A percentile compares a stretch with the other conserved stretches of the same genome.
Conservation (phyloP, 2,113 vertebrate species). For the Seriola aureovittata region DNA sequence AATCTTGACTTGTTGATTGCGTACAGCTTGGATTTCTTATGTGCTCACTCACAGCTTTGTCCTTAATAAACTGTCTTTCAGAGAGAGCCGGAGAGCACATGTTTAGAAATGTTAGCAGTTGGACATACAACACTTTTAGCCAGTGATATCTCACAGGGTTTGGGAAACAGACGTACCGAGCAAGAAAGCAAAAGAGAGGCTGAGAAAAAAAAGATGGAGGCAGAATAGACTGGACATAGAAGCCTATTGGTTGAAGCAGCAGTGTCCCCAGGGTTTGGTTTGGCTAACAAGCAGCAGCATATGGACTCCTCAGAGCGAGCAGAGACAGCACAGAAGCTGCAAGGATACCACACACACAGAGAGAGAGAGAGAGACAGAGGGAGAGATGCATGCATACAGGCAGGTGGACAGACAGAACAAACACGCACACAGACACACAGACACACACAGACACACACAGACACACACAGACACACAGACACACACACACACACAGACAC, state of each 20-base stretch:
- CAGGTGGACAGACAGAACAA: too few species aligned
- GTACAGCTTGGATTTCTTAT: neutral
- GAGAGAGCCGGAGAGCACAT: neutral
- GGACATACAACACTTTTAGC: too few species aligned
- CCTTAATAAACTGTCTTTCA: neutral
- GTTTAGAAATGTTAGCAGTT: neutral
- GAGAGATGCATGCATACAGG: neutral
- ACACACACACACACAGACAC: neutral
- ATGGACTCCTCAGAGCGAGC: conserved; percentile 20
- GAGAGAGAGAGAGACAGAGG: too few species aligned
- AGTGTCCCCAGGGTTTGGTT: conserved; percentile 3
- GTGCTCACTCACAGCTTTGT: neutral
- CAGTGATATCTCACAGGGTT: neutral
- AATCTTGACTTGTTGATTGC: neutral
- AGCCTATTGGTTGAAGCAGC: neutral
- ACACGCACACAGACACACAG: too few species aligned
- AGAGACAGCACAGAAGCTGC: neutral
- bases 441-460: neutral
- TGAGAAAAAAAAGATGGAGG: neutral
- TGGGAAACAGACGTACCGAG: neutral
- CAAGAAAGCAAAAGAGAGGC: neutral
- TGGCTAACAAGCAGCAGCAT: conserved; percentile 31
- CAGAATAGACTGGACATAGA: conserved; percentile 2
- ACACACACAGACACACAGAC: neutral
- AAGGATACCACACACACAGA: neutral